These are phyloP conservation scores for Ceryle rudis DNA, from an alignment of 2,797 vertebrate genomes.

Conservation along the genomic window DNA sequence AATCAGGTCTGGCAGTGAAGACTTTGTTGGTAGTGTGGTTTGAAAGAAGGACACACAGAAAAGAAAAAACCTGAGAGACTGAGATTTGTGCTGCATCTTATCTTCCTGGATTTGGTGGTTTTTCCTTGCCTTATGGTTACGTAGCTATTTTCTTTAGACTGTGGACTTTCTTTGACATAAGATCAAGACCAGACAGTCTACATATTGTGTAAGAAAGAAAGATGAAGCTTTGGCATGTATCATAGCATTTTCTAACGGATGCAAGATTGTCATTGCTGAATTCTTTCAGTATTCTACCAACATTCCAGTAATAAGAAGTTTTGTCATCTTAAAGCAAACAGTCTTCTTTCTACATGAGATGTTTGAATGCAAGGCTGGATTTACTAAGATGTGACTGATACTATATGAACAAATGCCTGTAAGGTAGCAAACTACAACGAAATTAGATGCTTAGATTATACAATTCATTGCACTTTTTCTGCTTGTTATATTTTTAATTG, in stretches of 20 bases:
- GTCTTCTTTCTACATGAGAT: not conserved
- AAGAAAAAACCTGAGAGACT: rapidly evolving
- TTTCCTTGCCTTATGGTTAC: not conserved
- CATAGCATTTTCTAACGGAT: not conserved
- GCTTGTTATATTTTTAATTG: constrained; percentile 15
- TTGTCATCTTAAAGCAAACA: not conserved
- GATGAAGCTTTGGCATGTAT: not conserved
- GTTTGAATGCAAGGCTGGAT: not conserved
- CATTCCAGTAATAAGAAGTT: not conserved
- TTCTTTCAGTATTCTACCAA: not conserved
- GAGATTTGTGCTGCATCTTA: not conserved
- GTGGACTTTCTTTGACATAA: not conserved
- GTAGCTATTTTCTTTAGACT: not conserved
- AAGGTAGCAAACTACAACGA: not conserved
- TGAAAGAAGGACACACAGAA: not conserved
- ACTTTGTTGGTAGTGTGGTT: not conserved
- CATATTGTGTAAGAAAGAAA: not conserved
- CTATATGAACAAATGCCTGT: not conserved
- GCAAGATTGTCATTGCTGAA: not conserved
- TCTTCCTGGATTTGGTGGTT: not conserved
- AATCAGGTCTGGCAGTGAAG: not conserved
- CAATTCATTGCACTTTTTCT: not conserved
- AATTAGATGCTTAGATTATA: not conserved
- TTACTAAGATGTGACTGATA: not conserved
- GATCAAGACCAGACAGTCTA: not conserved